Percentiles rank a stretch among this genome's conserved stretches.
Evolutionary conservation across 2,888 invertebrate species (phyloP).

Genomic region (Agonopterix arenella): DNA sequence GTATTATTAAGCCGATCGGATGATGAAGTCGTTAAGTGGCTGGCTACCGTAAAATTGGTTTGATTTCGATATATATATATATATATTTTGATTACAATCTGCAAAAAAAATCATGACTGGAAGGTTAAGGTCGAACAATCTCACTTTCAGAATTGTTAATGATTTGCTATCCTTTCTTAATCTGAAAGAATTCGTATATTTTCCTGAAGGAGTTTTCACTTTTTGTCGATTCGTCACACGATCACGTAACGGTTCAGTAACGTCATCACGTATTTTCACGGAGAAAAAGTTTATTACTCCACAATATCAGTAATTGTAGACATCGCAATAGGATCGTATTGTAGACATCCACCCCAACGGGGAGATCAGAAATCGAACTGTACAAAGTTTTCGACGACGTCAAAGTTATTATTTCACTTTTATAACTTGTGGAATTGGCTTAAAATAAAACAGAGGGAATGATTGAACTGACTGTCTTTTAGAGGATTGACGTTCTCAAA

Average conservation of each 20-base stretch:
- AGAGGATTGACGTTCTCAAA: too few species aligned
- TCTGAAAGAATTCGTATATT: slow-evolving; percentile 18
- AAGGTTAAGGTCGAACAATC: too few species aligned
- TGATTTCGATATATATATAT: too few species aligned
- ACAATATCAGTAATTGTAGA: slow-evolving; percentile 49
- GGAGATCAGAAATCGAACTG: slow-evolving; percentile 8
- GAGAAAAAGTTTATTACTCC: slow-evolving; percentile 58
- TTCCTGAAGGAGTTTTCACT: slow-evolving; percentile 20
- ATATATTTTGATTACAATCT: too few species aligned
- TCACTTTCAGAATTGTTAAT: too few species aligned
- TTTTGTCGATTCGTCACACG: slow-evolving; percentile 61
- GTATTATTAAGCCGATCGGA: too few species aligned
- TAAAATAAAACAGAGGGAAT: not conserved
- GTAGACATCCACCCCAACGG: too few species aligned
- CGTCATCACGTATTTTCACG: slow-evolving; percentile 50
- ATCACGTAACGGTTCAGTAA: slow-evolving; percentile 54
- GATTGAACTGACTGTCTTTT: too few species aligned
- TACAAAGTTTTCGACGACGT: slow-evolving; percentile 7
- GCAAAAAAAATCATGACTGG: too few species aligned
- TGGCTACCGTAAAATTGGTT: too few species aligned
- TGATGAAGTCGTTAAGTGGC: too few species aligned
- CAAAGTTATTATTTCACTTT: slow-evolving; percentile 14
- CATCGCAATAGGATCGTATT: slow-evolving; percentile 12
- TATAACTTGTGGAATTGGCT: slow-evolving; percentile 8
- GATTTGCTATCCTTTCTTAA: too few species aligned